Evolutionary conservation across 2,888 invertebrate species (phyloP).

Genomic region (Drosophila phalerata): DNA sequence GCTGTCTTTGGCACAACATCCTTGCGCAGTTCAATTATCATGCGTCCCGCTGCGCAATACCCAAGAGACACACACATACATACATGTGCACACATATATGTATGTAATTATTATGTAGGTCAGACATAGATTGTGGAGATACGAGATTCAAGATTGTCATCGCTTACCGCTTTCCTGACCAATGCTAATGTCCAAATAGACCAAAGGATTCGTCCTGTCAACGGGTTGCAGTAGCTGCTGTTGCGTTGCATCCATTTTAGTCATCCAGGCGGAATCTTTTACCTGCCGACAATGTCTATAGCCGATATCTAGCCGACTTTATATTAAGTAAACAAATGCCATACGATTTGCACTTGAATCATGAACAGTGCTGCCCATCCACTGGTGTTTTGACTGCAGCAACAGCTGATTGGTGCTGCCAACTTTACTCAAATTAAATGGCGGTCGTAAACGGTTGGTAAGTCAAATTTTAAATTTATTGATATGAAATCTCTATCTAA

Average conservation of each 20-base stretch:
- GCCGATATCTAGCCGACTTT: conserved; percentile 9
- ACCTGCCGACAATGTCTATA: neutral
- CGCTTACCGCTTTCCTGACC: conserved; percentile 89
- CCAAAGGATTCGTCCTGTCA: conserved; percentile 87
- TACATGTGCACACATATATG: conserved; percentile 14
- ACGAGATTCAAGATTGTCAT: neutral
- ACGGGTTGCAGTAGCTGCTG: conserved; percentile 61
- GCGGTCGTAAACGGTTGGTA: too few relatives aligned
- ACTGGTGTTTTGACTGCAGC: conserved; percentile 1
- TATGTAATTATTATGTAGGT: conserved; percentile 39
- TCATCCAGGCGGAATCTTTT: conserved; percentile 30
- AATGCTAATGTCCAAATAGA: conserved; percentile 90
- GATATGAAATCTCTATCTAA: too few relatives aligned
- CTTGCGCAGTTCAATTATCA: conserved; percentile 94
- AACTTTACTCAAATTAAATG: too few relatives aligned
- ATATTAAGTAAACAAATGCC: conserved; percentile 56
- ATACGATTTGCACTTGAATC: conserved; percentile 31
- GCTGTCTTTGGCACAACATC: conserved; percentile 94
- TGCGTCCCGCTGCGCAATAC: conserved; percentile 89
- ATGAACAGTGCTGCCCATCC: conserved; percentile 36
- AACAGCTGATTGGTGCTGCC: too few relatives aligned
- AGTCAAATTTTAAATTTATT: too few relatives aligned
- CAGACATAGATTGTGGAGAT: conserved; percentile 28
- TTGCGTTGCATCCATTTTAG: conserved; percentile 55
- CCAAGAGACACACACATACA: conserved; percentile 15